These are phyloP conservation scores for Nomada ferruginata DNA, from an alignment of 2,888 invertebrate species.

Conservation along the genomic window DNA sequence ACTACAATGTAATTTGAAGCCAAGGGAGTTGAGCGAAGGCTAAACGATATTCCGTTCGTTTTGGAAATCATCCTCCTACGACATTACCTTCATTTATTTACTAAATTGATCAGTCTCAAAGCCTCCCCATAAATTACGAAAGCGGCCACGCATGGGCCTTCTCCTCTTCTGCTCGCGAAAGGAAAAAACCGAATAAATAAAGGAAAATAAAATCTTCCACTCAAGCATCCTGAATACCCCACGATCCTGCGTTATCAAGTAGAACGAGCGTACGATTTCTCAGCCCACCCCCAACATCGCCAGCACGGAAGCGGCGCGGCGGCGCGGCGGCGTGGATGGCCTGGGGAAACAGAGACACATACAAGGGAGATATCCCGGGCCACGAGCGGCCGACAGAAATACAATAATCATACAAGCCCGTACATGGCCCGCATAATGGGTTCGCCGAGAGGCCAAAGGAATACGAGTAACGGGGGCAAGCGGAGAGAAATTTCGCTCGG, in stretches of 20 bases:
- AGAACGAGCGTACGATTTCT: constrained; percentile 14
- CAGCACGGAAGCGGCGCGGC: background rate
- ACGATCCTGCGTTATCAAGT: background rate
- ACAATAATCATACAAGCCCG: constrained; percentile 59
- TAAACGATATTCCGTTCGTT: no score
- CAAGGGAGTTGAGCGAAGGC: background rate
- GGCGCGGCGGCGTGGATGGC: background rate
- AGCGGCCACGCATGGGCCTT: no score
- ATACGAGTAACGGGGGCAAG: constrained; percentile 31
- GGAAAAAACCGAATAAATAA: background rate
- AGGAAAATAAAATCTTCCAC: background rate
- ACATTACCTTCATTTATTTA: no score
- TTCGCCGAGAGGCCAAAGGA: constrained; percentile 57
- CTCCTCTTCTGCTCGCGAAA: background rate
- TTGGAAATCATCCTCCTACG: no score
- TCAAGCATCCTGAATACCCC: background rate
- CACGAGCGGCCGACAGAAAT: constrained; percentile 45
- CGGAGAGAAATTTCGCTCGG: constrained; percentile 48
- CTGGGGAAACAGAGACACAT: constrained; percentile 6
- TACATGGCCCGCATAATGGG: constrained; percentile 54
- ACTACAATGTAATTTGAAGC: constrained; percentile 12
- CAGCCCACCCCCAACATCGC: background rate
- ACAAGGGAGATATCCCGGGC: constrained; percentile 24
- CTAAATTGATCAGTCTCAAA: no score
- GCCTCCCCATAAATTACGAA: background rate